Evolutionary conservation across 2,797 vertebrate species (phyloP).

Genomic region (Coregonus ussuriensis): DNA sequence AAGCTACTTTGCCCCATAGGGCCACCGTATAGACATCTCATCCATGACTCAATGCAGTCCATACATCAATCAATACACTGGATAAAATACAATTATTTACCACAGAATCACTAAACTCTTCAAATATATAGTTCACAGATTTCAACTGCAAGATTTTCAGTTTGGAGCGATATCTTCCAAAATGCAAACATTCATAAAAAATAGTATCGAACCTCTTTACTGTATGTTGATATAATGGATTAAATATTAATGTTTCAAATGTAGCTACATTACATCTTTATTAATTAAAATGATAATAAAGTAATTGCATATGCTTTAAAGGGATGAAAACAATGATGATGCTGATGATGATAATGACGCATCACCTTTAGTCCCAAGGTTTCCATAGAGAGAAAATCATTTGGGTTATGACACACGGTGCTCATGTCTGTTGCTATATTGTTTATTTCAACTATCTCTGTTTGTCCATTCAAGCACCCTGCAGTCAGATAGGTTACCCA

Average conservation of each 20-base stretch:
- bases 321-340: constrained; percentile 24
- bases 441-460: background rate
- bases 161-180: background rate
- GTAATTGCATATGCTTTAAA: constrained; percentile 27
- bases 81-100: constrained; percentile 4
- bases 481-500: constrained; percentile 3
- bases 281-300: background rate
- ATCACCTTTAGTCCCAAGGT: constrained; percentile 23
- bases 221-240: background rate
- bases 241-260: background rate
- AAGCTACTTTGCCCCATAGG: no score
- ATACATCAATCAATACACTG: constrained; percentile 6
- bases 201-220: background rate
- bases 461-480: background rate
- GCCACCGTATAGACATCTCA: background rate
- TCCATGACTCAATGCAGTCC: background rate
- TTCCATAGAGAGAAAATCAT: constrained; percentile 27
- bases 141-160: constrained; percentile 4
- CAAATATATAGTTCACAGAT: constrained; percentile 4
- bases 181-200: constrained; percentile 3
- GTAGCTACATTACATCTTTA: background rate
- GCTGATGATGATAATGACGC: constrained; percentile 10
- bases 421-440: background rate
- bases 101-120: constrained; percentile 9
- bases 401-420: constrained; percentile 10